These are phyloP conservation scores for Chlorospingus semifuscus DNA, from an alignment of 2,797 vertebrate species.

Conservation along the genomic window DNA sequence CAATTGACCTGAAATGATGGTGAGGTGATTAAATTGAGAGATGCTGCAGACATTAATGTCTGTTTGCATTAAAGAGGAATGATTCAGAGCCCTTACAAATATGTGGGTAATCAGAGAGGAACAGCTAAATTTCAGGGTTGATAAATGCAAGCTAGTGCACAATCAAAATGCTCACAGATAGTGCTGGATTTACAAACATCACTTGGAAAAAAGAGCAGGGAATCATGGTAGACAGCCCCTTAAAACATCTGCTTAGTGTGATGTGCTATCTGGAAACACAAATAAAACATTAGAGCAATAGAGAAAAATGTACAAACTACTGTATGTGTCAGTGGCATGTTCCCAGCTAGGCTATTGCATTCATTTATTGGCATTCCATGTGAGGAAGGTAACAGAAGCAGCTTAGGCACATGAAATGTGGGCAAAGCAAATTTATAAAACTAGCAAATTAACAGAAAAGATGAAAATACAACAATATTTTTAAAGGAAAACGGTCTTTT, in stretches of 20 bases:
- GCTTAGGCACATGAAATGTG: background rate
- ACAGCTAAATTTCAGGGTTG: background rate
- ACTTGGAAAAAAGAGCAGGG: background rate
- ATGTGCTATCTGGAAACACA: background rate
- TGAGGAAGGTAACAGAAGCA: background rate
- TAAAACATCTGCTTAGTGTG: background rate
- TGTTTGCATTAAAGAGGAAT: background rate
- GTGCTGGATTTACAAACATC: background rate
- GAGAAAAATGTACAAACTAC: background rate
- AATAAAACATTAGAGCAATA: background rate
- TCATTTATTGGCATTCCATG: background rate
- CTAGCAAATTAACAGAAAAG: background rate
- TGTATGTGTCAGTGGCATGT: background rate
- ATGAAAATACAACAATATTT: background rate
- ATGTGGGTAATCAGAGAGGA: background rate
- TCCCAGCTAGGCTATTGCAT: background rate
- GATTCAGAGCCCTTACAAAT: constrained; percentile 7
- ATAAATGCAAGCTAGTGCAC: background rate
- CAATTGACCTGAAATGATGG: background rate
- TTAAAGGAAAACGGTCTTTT: background rate
- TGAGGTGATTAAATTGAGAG: background rate
- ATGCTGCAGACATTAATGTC: background rate
- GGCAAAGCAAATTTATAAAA: background rate
- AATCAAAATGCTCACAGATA: background rate
- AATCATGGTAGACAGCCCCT: background rate